Evolutionary conservation across 2,888 invertebrate species (phyloP).

Genomic region (Polymixis lichenea): DNA sequence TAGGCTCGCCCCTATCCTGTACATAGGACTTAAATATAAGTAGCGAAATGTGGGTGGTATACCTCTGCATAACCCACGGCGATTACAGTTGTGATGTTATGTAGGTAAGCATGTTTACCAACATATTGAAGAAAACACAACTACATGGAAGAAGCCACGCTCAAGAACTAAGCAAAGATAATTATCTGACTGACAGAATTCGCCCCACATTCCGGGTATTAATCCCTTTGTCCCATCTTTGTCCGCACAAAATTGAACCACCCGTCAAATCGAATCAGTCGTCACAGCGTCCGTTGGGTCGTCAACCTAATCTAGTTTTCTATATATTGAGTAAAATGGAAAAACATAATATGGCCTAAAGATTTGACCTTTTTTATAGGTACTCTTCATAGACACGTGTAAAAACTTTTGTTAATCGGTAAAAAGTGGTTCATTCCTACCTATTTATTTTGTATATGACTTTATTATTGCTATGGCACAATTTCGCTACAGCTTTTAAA

Average conservation of each 20-base stretch:
- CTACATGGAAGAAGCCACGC: background rate
- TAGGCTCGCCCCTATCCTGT: too few species aligned
- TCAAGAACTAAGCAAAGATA: constrained; percentile 1
- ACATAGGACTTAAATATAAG: too few species aligned
- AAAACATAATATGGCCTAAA: too few species aligned
- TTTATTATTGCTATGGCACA: background rate
- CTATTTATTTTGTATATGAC: background rate
- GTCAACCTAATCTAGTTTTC: constrained; percentile 6
- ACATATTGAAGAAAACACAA: too few species aligned
- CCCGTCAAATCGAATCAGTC: constrained; percentile 1
- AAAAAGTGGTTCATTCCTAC: too few species aligned
- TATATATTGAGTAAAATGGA: background rate
- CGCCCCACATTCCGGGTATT: constrained; percentile 1
- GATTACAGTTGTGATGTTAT: too few species aligned
- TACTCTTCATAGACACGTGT: too few species aligned
- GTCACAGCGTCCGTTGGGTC: background rate
- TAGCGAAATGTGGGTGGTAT: too few species aligned
- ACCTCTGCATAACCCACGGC: too few species aligned
- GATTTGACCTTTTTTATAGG: background rate
- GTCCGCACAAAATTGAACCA: background rate
- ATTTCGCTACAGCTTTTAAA: background rate
- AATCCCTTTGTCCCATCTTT: constrained; percentile 6
- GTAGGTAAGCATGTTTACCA: too few species aligned
- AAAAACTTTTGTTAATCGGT: background rate
- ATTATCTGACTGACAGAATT: background rate